These are phyloP conservation scores for Theretra japonica DNA, from an alignment of 2,888 invertebrate genomes.

Conservation along the genomic window DNA sequence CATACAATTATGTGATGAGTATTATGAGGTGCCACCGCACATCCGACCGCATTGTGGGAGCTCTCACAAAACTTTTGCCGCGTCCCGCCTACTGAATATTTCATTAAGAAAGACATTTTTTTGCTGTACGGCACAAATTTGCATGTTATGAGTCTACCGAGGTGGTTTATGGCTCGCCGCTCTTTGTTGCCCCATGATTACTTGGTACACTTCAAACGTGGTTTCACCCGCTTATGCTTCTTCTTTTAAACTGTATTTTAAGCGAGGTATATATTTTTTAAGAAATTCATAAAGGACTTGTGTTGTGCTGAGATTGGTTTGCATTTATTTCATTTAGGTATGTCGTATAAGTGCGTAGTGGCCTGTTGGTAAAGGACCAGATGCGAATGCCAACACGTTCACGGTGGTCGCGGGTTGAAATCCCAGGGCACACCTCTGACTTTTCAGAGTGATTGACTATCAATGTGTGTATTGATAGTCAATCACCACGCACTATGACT, in stretches of 20 bases:
- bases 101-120: conserved; percentile 74
- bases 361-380: no score
- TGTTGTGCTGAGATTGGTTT: neutral
- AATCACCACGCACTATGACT: no score
- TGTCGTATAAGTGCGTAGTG: no score
- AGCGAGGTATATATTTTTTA: neutral
- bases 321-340: no score
- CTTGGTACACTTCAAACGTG: conserved; percentile 6
- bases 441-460: no score
- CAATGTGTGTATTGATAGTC: no score
- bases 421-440: no score
- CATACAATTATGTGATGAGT: neutral
- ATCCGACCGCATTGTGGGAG: conserved; percentile 3
- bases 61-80: conserved; percentile 23
- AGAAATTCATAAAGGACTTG: neutral
- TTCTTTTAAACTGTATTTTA: neutral
- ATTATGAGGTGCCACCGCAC: neutral
- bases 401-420: no score
- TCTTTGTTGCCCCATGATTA: conserved; percentile 29
- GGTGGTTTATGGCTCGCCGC: conserved; percentile 38
- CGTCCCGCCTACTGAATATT: conserved; percentile 73
- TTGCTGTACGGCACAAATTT: conserved; percentile 68
- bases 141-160: conserved; percentile 75
- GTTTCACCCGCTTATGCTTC: neutral
- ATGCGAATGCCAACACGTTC: no score